Conservation (phyloP, 1,140 invertebrate species). For the Agrypnia vestita region DNA sequence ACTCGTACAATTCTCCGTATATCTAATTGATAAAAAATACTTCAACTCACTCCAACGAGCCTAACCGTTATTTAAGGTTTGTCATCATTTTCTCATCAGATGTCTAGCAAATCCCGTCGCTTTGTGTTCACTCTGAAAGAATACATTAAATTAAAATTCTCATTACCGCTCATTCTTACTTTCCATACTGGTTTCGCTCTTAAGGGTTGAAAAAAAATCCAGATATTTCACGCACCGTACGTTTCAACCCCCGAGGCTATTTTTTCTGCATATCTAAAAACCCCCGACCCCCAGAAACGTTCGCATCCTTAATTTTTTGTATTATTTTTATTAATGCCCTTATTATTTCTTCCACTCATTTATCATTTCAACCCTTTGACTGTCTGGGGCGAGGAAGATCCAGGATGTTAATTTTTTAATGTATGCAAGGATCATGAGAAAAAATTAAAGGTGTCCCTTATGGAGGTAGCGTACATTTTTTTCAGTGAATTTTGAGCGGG, state of each 20-base stretch:
- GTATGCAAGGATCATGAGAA: conserved; percentile 42
- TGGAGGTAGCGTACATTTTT: conserved; percentile 5
- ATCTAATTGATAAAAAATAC: neutral
- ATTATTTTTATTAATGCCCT: conserved; percentile 40
- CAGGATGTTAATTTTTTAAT: conserved; percentile 41
- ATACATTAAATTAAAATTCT: conserved; percentile 5
- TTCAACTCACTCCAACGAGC: neutral
- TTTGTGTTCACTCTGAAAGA: neutral
- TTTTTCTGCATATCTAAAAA: conserved; percentile 27
- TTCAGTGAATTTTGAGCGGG: conserved; percentile 15
- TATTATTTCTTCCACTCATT: conserved; percentile 32
- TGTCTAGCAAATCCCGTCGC: too few relatives aligned
- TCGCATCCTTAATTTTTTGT: conserved; percentile 43
- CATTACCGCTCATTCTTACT: conserved; percentile 2
- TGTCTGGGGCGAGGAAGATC: conserved; percentile 9
- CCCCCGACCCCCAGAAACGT: conserved; percentile 5
- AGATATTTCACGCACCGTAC: too few relatives aligned
- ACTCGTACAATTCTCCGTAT: too few relatives aligned
- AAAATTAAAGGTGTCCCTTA: conserved; percentile 28
- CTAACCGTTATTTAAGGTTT: neutral
- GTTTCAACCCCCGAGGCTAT: neutral
- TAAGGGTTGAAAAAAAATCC: neutral
- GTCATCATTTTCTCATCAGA: neutral
- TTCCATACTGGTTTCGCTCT: conserved; percentile 12
- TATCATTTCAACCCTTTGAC: conserved; percentile 24